phyloP scores from a whole-genome alignment of 2,888 invertebrate genomes.

The Oxyscelio sp. region DNA sequence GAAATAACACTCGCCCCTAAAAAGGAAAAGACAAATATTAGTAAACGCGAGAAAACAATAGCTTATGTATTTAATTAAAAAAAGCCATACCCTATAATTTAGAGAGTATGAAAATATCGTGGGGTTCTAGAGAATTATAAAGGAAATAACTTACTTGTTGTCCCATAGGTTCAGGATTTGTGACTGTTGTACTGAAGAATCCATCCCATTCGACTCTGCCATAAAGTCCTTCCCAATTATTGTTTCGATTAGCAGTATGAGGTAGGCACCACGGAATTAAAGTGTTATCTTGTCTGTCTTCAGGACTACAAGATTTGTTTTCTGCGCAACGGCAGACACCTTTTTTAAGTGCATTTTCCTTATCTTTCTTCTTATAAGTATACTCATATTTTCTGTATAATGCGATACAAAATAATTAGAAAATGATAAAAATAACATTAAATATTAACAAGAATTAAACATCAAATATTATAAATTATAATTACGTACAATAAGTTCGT shows the following conservation, averaged over 20 bases:
- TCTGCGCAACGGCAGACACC: conserved; percentile 94
- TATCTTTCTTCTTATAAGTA: conserved; percentile 89
- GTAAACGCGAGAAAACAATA: too few relatives aligned
- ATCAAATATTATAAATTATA: too few relatives aligned
- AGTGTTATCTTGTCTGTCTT: conserved; percentile 94
- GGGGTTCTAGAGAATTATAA: too few relatives aligned
- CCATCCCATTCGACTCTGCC: conserved; percentile 95
- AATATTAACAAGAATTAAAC: too few relatives aligned
- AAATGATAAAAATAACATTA: not conserved
- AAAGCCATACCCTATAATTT: too few relatives aligned
- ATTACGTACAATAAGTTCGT: too few relatives aligned
- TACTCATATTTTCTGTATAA: conserved; percentile 87
- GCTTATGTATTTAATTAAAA: too few relatives aligned
- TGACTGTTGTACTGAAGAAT: conserved; percentile 95
- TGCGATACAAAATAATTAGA: not conserved
- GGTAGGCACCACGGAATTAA: conserved; percentile 96
- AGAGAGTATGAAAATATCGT: too few relatives aligned
- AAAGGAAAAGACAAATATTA: too few relatives aligned
- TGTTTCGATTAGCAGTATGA: conserved; percentile 95
- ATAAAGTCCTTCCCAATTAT: conserved; percentile 96
- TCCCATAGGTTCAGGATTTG: conserved; percentile 97
- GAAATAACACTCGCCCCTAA: too few relatives aligned
- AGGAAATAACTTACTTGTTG: conserved; percentile 91
- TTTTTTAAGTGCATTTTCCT: conserved; percentile 85
- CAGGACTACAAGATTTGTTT: conserved; percentile 91